Evolutionary conservation across 2,113 vertebrate genomes (phyloP).

Genomic region (Apistogramma diplotaenia): DNA sequence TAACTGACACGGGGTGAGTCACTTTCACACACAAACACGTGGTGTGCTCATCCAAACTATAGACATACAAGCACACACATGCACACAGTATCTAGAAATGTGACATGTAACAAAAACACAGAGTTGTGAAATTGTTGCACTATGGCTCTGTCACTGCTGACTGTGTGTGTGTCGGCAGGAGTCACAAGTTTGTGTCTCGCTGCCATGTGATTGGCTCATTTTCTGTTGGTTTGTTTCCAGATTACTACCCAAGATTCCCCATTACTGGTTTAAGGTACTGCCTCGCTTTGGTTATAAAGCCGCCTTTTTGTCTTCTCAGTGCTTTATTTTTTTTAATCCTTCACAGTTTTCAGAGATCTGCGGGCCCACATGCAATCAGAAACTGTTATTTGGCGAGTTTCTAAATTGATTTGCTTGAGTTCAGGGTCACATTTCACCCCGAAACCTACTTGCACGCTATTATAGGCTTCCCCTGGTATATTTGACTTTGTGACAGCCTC

Average conservation of each 20-base stretch:
- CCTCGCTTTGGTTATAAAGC: background rate
- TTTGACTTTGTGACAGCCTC: background rate
- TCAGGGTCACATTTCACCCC: constrained; percentile 22
- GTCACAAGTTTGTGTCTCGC: constrained; percentile 15
- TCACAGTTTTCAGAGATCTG: background rate
- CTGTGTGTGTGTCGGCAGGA: constrained; percentile 19
- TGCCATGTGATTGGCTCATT: constrained; percentile 29
- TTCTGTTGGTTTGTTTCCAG: background rate
- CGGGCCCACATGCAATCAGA: background rate
- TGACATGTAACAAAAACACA: background rate
- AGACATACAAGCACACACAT: constrained; percentile 11
- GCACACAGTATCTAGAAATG: constrained; percentile 18
- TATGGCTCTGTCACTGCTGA: constrained; percentile 25
- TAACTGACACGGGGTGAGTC: constrained; percentile 75
- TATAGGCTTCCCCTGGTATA: background rate
- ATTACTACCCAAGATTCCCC: constrained; percentile 8
- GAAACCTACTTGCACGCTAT: background rate
- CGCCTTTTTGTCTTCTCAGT: background rate
- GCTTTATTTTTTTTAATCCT: background rate
- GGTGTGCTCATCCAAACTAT: background rate
- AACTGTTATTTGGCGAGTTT: background rate
- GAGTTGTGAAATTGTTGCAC: constrained; percentile 37
- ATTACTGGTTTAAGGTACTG: background rate
- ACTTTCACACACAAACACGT: constrained; percentile 51
- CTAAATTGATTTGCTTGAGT: background rate